phyloP scores from a whole-genome alignment of 2,888 invertebrate genomes.

The Ephialtes manifestator region DNA sequence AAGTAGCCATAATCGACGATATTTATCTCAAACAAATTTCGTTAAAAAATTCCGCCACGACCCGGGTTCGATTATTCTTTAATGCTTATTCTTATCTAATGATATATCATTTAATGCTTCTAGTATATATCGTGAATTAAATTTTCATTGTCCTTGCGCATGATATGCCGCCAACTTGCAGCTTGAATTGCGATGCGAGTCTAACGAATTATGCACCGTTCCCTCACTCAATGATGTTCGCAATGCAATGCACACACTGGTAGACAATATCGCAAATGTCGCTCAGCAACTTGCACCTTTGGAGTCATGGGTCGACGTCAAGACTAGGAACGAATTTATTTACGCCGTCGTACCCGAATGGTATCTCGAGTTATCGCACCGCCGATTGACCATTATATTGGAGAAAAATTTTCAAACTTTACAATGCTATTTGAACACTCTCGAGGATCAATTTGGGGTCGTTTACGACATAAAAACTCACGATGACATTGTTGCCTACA shows the following conservation, averaged over 20 bases:
- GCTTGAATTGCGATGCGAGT: conserved; percentile 76
- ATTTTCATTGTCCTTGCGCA: neutral
- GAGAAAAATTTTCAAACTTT: conserved; percentile 88
- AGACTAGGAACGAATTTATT: conserved; percentile 74
- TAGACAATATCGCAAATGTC: conserved; percentile 78
- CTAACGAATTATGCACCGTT: conserved; percentile 74
- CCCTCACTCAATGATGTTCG: conserved; percentile 76
- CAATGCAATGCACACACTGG: conserved; percentile 75
- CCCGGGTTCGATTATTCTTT: too few relatives aligned
- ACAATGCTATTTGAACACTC: conserved; percentile 87
- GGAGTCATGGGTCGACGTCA: conserved; percentile 80
- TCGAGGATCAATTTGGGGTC: conserved; percentile 88
- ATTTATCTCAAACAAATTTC: too few relatives aligned
- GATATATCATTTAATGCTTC: too few relatives aligned
- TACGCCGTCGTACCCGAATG: conserved; percentile 75
- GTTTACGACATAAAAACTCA: conserved; percentile 87
- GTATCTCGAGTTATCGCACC: conserved; percentile 86
- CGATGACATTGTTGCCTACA: conserved; percentile 86
- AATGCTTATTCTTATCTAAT: too few relatives aligned
- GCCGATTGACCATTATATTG: conserved; percentile 87
- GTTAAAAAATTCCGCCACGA: too few relatives aligned
- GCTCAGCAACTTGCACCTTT: conserved; percentile 78
- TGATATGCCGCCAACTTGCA: conserved; percentile 29
- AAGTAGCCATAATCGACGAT: too few relatives aligned
- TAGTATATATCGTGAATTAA: too few relatives aligned